Evolutionary conservation across 2,888 invertebrate genomes (phyloP).

Genomic region (Heliconius hortense): DNA sequence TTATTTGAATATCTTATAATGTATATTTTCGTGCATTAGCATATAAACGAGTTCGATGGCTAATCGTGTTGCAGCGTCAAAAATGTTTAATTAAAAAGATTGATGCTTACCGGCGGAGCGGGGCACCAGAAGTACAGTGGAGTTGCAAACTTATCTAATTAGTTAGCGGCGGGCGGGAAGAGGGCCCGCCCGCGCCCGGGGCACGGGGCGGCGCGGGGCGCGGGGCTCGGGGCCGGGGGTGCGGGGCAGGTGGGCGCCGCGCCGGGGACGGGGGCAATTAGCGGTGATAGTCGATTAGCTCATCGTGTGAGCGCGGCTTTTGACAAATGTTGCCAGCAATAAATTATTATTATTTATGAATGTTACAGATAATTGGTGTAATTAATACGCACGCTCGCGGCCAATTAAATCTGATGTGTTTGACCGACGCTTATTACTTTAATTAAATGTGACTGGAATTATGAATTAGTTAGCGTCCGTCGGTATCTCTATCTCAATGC

Average conservation of each 20-base stretch:
- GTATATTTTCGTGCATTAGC: constrained; percentile 27
- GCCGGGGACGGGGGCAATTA: constrained; percentile 70
- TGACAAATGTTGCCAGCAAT: constrained; percentile 78
- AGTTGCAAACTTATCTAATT: constrained; percentile 83
- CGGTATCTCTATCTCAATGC: constrained; percentile 24
- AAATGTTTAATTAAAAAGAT: constrained; percentile 83
- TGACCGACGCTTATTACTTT: constrained; percentile 50
- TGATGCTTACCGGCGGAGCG: constrained; percentile 78
- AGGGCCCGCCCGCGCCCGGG: constrained; percentile 42
- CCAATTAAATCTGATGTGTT: constrained; percentile 51
- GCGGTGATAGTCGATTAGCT: constrained; percentile 82
- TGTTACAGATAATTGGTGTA: constrained; percentile 66
- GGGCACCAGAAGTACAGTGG: constrained; percentile 79
- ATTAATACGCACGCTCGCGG: constrained; percentile 55
- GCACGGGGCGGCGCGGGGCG: constrained; percentile 45
- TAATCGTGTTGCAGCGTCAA: constrained; percentile 78
- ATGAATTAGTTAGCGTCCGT: constrained; percentile 33
- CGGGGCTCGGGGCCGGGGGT: constrained; percentile 45
- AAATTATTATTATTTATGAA: constrained; percentile 73
- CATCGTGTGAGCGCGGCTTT: constrained; percentile 80
- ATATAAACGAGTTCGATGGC: constrained; percentile 69
- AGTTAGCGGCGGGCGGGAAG: constrained; percentile 63
- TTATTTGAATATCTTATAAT: constrained; percentile 14
- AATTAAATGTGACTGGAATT: constrained; percentile 45
- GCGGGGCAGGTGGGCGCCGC: constrained; percentile 46